Evolutionary conservation across 2,888 invertebrate species (phyloP).

Genomic region (Chirona hameri): DNA sequence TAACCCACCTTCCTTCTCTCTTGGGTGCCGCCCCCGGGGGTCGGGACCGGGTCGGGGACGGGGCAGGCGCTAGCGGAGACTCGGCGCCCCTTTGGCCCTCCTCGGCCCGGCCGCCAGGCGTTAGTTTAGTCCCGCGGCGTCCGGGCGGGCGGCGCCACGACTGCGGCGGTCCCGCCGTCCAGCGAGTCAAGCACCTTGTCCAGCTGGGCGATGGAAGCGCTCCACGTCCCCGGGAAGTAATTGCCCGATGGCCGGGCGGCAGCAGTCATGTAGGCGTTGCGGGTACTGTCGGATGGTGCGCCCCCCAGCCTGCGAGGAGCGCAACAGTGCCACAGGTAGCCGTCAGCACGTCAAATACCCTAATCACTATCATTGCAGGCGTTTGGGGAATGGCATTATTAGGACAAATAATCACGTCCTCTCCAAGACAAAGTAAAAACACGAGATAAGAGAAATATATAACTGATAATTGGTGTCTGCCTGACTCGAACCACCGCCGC

Average conservation of each 20-base stretch:
- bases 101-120: not conserved
- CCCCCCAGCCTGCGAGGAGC: slow-evolving; percentile 60
- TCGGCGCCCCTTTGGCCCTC: not conserved
- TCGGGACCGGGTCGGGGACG: not conserved
- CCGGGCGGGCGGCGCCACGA: not conserved
- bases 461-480: too few species aligned
- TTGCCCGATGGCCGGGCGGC: slow-evolving; percentile 69
- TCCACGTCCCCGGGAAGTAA: slow-evolving; percentile 64
- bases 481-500: too few species aligned
- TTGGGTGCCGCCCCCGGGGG: not conserved
- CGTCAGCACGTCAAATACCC: too few species aligned
- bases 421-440: too few species aligned
- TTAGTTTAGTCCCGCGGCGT: too few species aligned
- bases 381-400: too few species aligned
- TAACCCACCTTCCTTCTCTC: slow-evolving; percentile 6
- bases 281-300: slow-evolving; percentile 60
- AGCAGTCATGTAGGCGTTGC: slow-evolving; percentile 65
- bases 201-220: slow-evolving; percentile 60
- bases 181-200: slow-evolving; percentile 57
- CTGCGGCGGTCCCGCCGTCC: not conserved
- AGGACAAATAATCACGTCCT: too few species aligned
- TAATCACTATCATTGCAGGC: too few species aligned
- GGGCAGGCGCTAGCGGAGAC: not conserved
- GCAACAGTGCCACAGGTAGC: too few species aligned
- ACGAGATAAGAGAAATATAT: too few species aligned